Conservation (phyloP, 2,797 vertebrate species). For the Cyclopterus lumpus region DNA sequence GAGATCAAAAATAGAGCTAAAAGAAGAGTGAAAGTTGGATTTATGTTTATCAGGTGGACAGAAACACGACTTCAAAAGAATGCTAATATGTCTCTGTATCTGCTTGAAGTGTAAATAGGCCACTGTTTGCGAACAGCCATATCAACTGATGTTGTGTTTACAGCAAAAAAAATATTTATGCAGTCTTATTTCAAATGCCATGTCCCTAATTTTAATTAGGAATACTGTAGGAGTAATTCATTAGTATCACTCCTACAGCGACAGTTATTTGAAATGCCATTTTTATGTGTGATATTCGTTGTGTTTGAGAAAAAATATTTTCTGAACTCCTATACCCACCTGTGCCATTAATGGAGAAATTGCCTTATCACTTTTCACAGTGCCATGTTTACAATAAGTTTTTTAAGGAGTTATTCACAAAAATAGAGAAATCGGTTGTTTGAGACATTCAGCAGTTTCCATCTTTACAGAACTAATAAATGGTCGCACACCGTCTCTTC, state of each 20-base stretch:
- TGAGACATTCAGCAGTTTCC: neutral
- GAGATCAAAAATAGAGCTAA: neutral
- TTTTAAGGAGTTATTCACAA: neutral
- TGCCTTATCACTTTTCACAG: neutral
- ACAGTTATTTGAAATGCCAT: neutral
- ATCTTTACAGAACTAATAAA: conserved; percentile 12
- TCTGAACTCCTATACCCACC: neutral
- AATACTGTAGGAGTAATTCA: neutral
- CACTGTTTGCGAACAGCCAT: neutral
- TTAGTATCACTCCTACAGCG: neutral
- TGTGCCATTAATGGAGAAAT: neutral
- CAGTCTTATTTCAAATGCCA: neutral
- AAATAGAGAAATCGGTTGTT: neutral
- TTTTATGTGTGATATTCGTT: neutral
- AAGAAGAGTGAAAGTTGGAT: neutral
- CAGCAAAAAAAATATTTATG: neutral
- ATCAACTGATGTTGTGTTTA: neutral
- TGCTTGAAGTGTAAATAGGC: neutral
- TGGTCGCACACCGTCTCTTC: neutral
- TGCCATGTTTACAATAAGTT: neutral
- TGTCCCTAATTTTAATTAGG: neutral
- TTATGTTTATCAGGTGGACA: neutral
- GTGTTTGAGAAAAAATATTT: neutral
- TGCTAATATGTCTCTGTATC: neutral
- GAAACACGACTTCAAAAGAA: neutral